Conservation (phyloP, 2,113 vertebrate species). For the Acrocephalus kingi region DNA sequence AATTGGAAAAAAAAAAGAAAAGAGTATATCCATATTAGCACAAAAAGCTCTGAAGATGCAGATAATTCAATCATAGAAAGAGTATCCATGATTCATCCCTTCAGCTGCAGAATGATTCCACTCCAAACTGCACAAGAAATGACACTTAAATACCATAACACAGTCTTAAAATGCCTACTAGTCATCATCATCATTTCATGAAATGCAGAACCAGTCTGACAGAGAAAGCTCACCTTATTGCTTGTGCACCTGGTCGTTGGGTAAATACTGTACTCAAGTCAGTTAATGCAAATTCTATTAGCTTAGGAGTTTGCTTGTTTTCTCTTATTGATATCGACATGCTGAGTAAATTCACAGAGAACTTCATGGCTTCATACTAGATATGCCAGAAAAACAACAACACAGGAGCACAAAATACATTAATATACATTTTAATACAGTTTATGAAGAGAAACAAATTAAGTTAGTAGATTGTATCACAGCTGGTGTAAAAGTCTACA, state of each 20-base stretch:
- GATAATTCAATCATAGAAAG: background rate
- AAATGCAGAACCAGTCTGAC: background rate
- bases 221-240: slow-evolving; percentile 82
- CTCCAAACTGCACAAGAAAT: background rate
- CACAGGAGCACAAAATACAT: background rate
- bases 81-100: background rate
- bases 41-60: background rate
- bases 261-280: slow-evolving; percentile 84
- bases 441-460: background rate
- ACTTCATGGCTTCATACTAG: slow-evolving; percentile 94
- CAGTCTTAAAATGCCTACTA: background rate
- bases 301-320: slow-evolving; percentile 79
- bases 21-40: background rate
- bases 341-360: slow-evolving; percentile 86
- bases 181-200: background rate
- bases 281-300: slow-evolving; percentile 86
- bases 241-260: slow-evolving; percentile 92
- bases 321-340: slow-evolving; percentile 88
- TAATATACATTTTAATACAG: background rate
- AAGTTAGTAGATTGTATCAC: background rate
- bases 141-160: background rate
- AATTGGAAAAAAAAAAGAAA: background rate
- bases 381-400: slow-evolving; percentile 12
- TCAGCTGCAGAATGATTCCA: background rate
- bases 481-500: background rate